Evolutionary conservation across 2,888 invertebrate species (phyloP).

Genomic region (Dendrolimus houi): DNA sequence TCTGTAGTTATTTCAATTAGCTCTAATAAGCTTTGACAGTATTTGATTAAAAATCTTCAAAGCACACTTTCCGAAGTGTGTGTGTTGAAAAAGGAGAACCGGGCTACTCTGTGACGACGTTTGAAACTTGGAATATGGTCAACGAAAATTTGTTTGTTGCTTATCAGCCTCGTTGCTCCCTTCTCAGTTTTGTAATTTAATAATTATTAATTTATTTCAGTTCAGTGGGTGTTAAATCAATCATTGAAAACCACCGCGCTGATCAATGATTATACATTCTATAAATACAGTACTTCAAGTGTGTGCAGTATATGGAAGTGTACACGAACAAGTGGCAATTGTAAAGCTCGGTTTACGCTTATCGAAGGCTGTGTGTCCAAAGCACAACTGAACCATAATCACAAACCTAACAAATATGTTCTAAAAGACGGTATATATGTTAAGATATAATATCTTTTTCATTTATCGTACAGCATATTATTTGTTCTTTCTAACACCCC

Average conservation of each 20-base stretch:
- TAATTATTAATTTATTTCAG: too few relatives aligned
- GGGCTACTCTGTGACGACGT: too few relatives aligned
- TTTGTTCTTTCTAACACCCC: not conserved
- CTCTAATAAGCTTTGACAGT: too few relatives aligned
- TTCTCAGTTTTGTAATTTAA: too few relatives aligned
- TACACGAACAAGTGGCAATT: conserved; percentile 8
- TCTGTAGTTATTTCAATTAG: too few relatives aligned
- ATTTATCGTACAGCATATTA: not conserved
- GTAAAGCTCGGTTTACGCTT: conserved; percentile 11
- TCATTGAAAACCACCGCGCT: not conserved
- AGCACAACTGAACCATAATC: conserved; percentile 53
- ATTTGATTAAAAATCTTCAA: too few relatives aligned
- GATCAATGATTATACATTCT: not conserved
- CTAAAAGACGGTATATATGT: conserved; percentile 11
- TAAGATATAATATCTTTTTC: not conserved
- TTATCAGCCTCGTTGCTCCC: too few relatives aligned
- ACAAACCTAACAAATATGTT: conserved; percentile 24
- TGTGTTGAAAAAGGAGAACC: too few relatives aligned
- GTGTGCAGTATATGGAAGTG: conserved; percentile 14
- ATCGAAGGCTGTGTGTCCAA: conserved; percentile 33
- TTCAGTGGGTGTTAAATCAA: too few relatives aligned
- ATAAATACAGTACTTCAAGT: conserved; percentile 1
- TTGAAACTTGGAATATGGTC: too few relatives aligned
- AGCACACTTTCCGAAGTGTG: too few relatives aligned
- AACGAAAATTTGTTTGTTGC: too few relatives aligned